Evolutionary conservation across 1,140 invertebrate species (phyloP), one percentile per base, ranked within the genome.

Genomic region (Temnothorax nylanderi): DNA sequence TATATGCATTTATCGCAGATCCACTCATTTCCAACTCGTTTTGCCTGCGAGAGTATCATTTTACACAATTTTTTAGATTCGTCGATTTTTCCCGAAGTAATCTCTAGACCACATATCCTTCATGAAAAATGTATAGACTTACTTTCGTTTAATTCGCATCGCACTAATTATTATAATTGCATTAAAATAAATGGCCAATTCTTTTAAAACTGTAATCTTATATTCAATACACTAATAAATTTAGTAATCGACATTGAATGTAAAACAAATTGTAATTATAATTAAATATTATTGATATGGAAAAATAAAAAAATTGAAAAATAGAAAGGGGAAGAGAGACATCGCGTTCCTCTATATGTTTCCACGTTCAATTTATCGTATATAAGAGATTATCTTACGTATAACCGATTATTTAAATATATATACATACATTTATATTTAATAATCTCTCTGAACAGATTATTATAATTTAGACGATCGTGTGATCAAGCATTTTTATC

Each of bases 151-250:
- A 49, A 34, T 51, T 3, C 2, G 21, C 26, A 26, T 26, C 26
- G 26, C 26, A 26, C 26, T 26, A 26, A 26, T 26, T 5, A 54
- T 54, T 69, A 54, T 16, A 41, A 26, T 3, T 41, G 1, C 32
- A 80, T 67, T 21, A 41, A 81, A 81, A 81, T 71, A 71, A 67
- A 37, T 56, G 6, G 16, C 8, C 21, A 26, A 32, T 54, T 54
- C 34, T 8, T 18, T 80, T 3, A 49, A 71, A 54, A 69, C 13
- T 67, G 16, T 80, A 65, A 64, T 37, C 11, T 37, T 18, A 13
- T 51, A 49, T 65, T 65, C 3, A 78, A 34, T 13, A 41, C 13
- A 2, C 4, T 67, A 67, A 67, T 78, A 26, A 78, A 78, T 37
- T 51, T 6, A 65, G 8, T 58, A 62, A 49, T 77, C 10, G 18